Evolutionary conservation across 2,113 vertebrate genomes (phyloP), one percentile per base, ranked within the genome.

Genomic region (Aegithalos caudatus): DNA sequence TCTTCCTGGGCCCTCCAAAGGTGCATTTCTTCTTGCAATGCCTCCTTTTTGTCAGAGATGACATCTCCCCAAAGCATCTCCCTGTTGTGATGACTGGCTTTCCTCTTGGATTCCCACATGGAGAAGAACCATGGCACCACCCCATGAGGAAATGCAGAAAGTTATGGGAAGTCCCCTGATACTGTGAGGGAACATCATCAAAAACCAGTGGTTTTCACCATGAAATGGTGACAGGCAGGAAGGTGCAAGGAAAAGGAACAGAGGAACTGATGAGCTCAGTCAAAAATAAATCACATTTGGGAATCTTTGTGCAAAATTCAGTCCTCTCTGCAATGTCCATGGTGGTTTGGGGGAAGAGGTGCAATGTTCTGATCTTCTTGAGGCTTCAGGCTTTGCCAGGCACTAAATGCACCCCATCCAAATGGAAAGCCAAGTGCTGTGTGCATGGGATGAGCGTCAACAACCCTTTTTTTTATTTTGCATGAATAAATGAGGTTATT

Each of bases 71-170:
- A 65, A 9, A 40, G 48, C 12, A 33, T 77, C 0, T 0, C 14
- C 44, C 38, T 0, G 0, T 5, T 12, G 31, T 2, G 5, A 21
- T 10, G 50, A 1, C 1, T 10, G 35, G 12, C 3, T 20, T 66
- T 44, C 38, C 48, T 0, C 0, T 0, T 54, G 69, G 9, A 20
- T 42, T 20, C 58, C 33, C 28, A 20, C 7, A 53, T 19, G 54
- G 29, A 47, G 37, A 73, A 58, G 11, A 78, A 20, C 9, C 1
- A 1, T 0, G 3, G 25, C 2, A 6, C 12, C 24, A 44, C 2
- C 33, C 62, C 50, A 10, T 0, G 27, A 22, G 40, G 66, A 72
- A 64, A 80, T 9, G 6, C 25, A 58, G 15, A 4, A 45, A 37
- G 18, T 44, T 25, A 2, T 0, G 3, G 1, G 0, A 50, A 47